Base-by-base conservation (phyloP, 2,113 vertebrate genomes). In the Fregata magnificens region DNA sequence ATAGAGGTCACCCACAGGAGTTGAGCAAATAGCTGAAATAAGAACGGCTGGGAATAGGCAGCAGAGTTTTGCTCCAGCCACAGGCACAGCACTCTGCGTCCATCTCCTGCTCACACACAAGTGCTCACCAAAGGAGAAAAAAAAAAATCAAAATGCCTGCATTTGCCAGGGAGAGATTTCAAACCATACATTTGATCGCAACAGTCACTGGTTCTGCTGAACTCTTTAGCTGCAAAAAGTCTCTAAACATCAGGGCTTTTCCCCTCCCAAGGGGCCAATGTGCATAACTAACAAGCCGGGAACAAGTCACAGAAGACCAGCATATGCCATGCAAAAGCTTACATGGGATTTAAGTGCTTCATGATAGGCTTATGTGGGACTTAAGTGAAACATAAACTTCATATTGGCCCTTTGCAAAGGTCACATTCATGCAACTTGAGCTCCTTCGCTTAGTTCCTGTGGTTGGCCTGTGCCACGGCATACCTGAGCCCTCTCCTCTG, bases 1-100 rank as follows among this genome's bases (percentile, higher is more conserved):
- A 96, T 91, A 96, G 90, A 93, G 94, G 95, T 97, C 97, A 95
- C 95, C 87, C 95, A 87, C 89, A 88, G 95, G 91, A 97, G 93
- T 71, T 82, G 94, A 96, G 94, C 87, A 95, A 97, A 97, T 31
- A 93, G 78, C 95, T 89, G 81, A 61, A 58, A 25, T 26, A 53
- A 78, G 94, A 90, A 90, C 0, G 13, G 83, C 91, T 87, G 93
- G 78, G 84, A 95, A 89, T 21, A 82, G 44, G 79, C 94, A 93
- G 53, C 47, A 13, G 61, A 45, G 87, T 38, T 93, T 65, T 70
- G 42, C 94, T 82, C 49, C 9, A 6, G 80, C 79, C 93, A 26
- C 55, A 73, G 63, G 80, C 86, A 1, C 73, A 86, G 86, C 6
- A 7, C 91, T 91, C 92, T 53, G 82, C 3, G 4, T 96, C 93